Percentiles rank a stretch among this genome's conserved stretches.
phyloP scores from a whole-genome alignment of 2,888 invertebrate genomes.

The Amitus sp. region DNA sequence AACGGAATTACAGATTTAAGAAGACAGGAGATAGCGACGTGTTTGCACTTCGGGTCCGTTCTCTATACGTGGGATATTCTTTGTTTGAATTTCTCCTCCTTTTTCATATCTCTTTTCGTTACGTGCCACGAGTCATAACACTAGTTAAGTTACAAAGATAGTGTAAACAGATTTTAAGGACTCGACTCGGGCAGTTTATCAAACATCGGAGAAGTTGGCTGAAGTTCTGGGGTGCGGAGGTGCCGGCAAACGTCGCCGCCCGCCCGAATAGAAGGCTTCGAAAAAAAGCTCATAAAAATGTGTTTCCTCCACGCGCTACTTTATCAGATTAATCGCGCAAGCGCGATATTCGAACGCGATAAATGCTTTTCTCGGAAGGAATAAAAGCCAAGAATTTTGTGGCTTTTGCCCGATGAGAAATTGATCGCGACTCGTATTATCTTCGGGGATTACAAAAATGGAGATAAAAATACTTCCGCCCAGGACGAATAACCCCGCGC shows the following conservation, averaged over 20 bases:
- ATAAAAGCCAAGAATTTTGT: too few relatives aligned
- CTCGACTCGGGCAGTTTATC: conserved; percentile 57
- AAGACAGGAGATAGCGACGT: conserved; percentile 36
- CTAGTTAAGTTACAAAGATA: conserved; percentile 60
- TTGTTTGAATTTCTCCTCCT: conserved; percentile 4
- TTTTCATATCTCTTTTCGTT: conserved; percentile 35
- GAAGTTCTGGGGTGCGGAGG: conserved; percentile 27
- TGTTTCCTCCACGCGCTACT: too few relatives aligned
- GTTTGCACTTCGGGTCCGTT: conserved; percentile 53
- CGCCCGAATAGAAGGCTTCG: too few relatives aligned
- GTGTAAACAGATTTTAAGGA: conserved; percentile 57
- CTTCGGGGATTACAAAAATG: background rate
- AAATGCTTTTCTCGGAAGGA: background rate
- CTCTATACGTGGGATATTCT: conserved; percentile 44
- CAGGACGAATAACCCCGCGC: background rate
- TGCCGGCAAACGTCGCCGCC: conserved; percentile 36
- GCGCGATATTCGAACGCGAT: too few relatives aligned
- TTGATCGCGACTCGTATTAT: background rate
- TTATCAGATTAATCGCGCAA: too few relatives aligned
- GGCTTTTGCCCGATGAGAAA: background rate
- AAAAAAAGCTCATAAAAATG: too few relatives aligned
- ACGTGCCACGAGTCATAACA: conserved; percentile 55
- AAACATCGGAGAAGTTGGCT: conserved; percentile 51
- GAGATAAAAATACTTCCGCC: background rate
- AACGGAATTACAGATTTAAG: conserved; percentile 9